Evolutionary conservation across 2,888 invertebrate genomes (phyloP).

Genomic region (Brachypalpus laphriformis): DNA sequence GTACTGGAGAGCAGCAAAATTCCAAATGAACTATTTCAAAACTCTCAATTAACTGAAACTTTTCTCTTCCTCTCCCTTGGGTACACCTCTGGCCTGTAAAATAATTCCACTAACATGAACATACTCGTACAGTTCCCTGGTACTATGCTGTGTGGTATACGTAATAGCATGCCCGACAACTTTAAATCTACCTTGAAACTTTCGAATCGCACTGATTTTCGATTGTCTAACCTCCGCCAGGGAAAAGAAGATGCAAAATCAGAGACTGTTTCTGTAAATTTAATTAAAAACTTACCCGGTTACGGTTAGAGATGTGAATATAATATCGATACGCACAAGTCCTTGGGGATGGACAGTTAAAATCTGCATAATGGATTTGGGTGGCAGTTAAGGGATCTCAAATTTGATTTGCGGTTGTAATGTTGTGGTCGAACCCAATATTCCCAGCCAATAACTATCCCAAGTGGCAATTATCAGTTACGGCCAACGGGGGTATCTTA

Average conservation of each 20-base stretch:
- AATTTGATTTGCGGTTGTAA: conserved; percentile 58
- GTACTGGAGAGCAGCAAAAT: conserved; percentile 7
- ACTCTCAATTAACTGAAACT: conserved; percentile 58
- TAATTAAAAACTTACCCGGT: conserved; percentile 57
- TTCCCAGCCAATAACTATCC: conserved; percentile 18
- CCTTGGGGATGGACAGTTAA: not conserved
- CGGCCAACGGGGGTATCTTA: not conserved
- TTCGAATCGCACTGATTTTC: conserved; percentile 17
- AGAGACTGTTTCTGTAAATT: conserved; percentile 46
- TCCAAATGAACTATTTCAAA: conserved; percentile 42
- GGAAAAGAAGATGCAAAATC: conserved; percentile 26
- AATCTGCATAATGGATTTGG: conserved; percentile 23
- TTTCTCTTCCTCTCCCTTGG: not conserved
- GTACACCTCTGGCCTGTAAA: conserved; percentile 4
- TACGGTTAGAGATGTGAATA: not conserved
- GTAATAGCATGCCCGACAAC: conserved; percentile 26
- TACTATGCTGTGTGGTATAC: conserved; percentile 10
- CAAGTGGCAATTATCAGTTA: conserved; percentile 36
- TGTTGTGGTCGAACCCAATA: conserved; percentile 15
- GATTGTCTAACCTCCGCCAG: not conserved
- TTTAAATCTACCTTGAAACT: conserved; percentile 24
- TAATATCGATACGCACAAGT: not conserved
- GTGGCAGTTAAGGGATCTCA: not conserved
- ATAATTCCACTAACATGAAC: too few species aligned
- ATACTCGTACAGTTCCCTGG: not conserved